phyloP scores from a whole-genome alignment of 2,797 vertebrate species.

The Rhabdomys pumilio region DNA sequence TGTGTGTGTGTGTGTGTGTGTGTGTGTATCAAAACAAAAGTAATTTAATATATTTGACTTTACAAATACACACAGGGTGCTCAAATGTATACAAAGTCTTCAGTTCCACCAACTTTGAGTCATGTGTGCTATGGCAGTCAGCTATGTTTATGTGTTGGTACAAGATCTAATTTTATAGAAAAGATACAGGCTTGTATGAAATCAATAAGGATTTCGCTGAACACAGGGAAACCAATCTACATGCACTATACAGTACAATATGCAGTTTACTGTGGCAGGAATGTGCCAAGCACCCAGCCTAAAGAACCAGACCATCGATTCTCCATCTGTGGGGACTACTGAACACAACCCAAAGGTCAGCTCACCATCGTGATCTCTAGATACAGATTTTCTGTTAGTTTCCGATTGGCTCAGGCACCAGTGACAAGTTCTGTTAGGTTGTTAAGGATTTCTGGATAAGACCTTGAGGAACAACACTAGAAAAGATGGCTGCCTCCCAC shows the following conservation, averaged over 20 bases:
- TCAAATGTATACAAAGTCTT: constrained; percentile 80
- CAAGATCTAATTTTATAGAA: constrained; percentile 28
- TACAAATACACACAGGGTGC: constrained; percentile 74
- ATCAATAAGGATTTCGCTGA: background rate
- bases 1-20: background rate
- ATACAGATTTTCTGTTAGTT: background rate
- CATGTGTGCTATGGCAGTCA: constrained; percentile 74
- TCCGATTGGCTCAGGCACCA: background rate
- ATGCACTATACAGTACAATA: background rate
- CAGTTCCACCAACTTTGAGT: constrained; percentile 73
- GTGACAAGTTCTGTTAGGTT: background rate
- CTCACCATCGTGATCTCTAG: background rate
- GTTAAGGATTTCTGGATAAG: background rate
- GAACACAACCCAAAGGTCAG: background rate
- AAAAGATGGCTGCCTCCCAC: too few species aligned
- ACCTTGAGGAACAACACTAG: background rate
- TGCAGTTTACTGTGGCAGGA: background rate
- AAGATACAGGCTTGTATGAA: background rate
- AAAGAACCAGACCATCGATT: background rate
- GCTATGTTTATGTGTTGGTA: constrained; percentile 5
- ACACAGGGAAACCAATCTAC: background rate
- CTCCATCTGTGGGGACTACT: background rate
- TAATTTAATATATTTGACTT: constrained; percentile 73
- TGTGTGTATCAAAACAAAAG: constrained; percentile 62
- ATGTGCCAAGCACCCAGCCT: background rate